Base-by-base conservation (phyloP, 2,888 invertebrate genomes). In the Glaucopsyche alexis region DNA sequence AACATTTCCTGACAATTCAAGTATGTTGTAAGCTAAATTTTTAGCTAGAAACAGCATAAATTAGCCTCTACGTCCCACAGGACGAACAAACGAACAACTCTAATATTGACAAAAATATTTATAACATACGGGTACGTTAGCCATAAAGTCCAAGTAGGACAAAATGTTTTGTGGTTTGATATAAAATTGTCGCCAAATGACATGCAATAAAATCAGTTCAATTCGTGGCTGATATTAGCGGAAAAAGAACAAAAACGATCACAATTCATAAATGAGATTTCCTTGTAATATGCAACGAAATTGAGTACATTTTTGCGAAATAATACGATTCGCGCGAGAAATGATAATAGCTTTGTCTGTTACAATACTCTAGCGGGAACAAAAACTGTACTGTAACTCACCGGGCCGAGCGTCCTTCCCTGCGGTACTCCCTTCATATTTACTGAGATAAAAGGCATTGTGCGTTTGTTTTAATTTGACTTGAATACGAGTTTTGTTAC, bases 281-380 rank as follows among this genome's bases (percentile, higher is more conserved):
- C 29, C 4, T 29, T 3, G 29, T 29, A 29, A 29, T 4, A 29
- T 60, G 60, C 60, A 60, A 60, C 29, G 13, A 13, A 38, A 38
- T 60, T 60, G 29, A 60, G 60, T 38, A 60, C 60, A 60, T 50
- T 50, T 47, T n/a, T n/a, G n/a, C 60, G 7, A 60, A 60, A 60
- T 60, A 38, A 60, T 38, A 60, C 60, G 60, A 60, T 29, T 60
- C 60, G 9, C 29, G 7, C 60, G 60, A 60, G 60, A 38, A 19
- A 60, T 60, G 29, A 60, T 60, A 29, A 60, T 60, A 13, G 29
- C 60, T 16, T 60, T 60, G 38, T 60, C 19, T 29, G 55, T 60
- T 29, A 29, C 55, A 19, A 5, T 29, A 29, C 29, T 29, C 29
- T 29, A 47, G 47, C 47, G 11, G 47, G 55, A 38, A 38, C 60